These are phyloP conservation scores for Hirtodrosophila cameraria DNA, from an alignment of 2,888 invertebrate genomes.

Conservation along the genomic window DNA sequence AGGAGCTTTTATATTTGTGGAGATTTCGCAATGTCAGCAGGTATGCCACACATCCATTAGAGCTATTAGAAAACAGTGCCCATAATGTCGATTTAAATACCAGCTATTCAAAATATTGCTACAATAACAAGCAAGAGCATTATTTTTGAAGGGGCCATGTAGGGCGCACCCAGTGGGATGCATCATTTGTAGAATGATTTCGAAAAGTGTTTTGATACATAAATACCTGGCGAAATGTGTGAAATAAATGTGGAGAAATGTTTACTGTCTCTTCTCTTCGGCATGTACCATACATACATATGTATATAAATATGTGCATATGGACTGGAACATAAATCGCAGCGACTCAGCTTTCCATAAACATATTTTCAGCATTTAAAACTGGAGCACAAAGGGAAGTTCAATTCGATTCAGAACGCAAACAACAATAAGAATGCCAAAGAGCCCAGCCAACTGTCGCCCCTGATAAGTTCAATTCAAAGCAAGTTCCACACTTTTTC, in stretches of 20 bases:
- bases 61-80: background rate
- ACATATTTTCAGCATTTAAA: conserved; percentile 46
- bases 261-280: conserved; percentile 5
- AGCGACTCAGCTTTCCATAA: conserved; percentile 42
- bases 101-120: conserved; percentile 50
- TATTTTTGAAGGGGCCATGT: background rate
- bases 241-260: conserved; percentile 25
- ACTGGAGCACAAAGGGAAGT: conserved; percentile 44
- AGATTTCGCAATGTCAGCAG: conserved; percentile 2
- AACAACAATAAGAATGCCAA: conserved; percentile 2
- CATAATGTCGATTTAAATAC: conserved; percentile 24
- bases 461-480: conserved; percentile 19
- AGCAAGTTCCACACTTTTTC: conserved; percentile 1
- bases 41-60: conserved; percentile 10
- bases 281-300: background rate
- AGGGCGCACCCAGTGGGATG: conserved; percentile 28
- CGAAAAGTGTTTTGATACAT: conserved; percentile 53
- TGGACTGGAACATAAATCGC: conserved; percentile 27
- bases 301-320: conserved; percentile 6
- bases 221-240: conserved; percentile 59
- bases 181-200: conserved; percentile 32
- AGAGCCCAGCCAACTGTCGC: conserved; percentile 24
- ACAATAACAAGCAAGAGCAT: conserved; percentile 24
- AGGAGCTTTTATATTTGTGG: too few relatives aligned
- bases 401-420: conserved; percentile 2